Evolutionary conservation across 2,113 vertebrate genomes (phyloP).

Genomic region (Neoarius graeffei): DNA sequence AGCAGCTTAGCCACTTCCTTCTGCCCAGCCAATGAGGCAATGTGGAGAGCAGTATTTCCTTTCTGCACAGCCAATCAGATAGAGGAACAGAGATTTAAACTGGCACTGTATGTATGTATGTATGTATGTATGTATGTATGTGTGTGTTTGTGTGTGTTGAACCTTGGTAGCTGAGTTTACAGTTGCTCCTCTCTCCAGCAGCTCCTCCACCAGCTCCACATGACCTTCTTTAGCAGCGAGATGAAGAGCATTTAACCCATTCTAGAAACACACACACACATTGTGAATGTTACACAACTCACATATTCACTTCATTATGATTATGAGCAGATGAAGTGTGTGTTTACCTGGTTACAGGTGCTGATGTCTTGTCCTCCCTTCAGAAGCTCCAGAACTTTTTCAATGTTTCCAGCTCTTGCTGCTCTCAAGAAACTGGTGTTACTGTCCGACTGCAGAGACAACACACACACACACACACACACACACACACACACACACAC

Average conservation of each 20-base stretch:
- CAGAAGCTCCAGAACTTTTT: slow-evolving; percentile 95
- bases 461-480: slow-evolving; percentile 11
- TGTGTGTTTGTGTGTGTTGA: slow-evolving; percentile 23
- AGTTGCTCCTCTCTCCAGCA: slow-evolving; percentile 88
- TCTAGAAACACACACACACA: slow-evolving; percentile 71
- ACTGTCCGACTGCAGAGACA: slow-evolving; percentile 87
- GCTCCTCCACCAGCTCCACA: slow-evolving; percentile 89
- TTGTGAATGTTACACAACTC: background rate
- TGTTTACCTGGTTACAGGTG: slow-evolving; percentile 92
- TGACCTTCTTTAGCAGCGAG: slow-evolving; percentile 97
- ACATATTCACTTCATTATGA: background rate
- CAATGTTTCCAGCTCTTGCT: slow-evolving; percentile 91
- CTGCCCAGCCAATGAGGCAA: slow-evolving; percentile 93
- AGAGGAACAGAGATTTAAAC: background rate
- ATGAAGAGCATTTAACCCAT: slow-evolving; percentile 95
- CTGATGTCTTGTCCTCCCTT: slow-evolving; percentile 93
- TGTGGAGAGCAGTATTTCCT: slow-evolving; percentile 96
- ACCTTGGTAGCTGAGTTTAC: slow-evolving; percentile 97
- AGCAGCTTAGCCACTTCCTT: slow-evolving; percentile 88
- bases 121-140: background rate
- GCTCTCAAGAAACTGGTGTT: slow-evolving; percentile 97
- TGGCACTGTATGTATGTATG: background rate
- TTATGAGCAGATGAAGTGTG: background rate
- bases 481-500: slow-evolving; percentile 14
- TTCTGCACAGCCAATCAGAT: slow-evolving; percentile 77